These are phyloP conservation scores for Poecilia wingei DNA, from an alignment of 2,797 vertebrate genomes.

Conservation along the genomic window DNA sequence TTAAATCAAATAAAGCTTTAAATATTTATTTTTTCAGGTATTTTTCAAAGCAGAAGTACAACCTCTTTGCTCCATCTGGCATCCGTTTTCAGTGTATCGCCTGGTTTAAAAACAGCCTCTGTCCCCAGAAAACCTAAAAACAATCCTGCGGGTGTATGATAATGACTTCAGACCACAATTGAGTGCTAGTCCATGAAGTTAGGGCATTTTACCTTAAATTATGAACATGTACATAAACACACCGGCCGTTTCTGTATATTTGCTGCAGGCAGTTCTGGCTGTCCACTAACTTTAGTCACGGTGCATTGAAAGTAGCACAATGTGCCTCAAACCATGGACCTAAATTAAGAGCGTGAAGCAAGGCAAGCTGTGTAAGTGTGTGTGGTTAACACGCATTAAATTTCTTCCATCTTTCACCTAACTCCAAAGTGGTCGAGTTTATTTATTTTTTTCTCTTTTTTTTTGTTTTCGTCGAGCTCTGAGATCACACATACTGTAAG, in stretches of 20 bases:
- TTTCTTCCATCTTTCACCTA: constrained; percentile 32
- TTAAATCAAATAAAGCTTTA: not conserved
- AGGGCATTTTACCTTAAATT: constrained; percentile 54
- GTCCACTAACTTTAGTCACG: constrained; percentile 75
- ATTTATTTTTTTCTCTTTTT: too few relatives aligned
- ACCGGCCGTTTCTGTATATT: constrained; percentile 55
- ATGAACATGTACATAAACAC: constrained; percentile 24
- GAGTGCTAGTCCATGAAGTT: constrained; percentile 59
- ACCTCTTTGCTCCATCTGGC: constrained; percentile 14
- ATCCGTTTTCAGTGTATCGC: constrained; percentile 5
- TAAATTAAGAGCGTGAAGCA: constrained; percentile 66
- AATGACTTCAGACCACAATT: constrained; percentile 51
- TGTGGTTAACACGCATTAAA: constrained; percentile 27
- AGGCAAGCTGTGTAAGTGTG: constrained; percentile 31
- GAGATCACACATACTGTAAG: constrained; percentile 21
- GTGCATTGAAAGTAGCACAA: constrained; percentile 69
- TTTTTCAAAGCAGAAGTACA: constrained; percentile 5
- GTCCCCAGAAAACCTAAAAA: constrained; percentile 37
- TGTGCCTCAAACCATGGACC: constrained; percentile 65
- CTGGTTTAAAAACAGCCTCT: constrained; percentile 8
- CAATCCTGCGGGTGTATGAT: constrained; percentile 45
- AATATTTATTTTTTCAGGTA: not conserved
- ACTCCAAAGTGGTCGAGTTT: constrained; percentile 25
- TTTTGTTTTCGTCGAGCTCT: constrained; percentile 10
- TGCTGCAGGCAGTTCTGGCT: constrained; percentile 59